Percentiles rank a stretch among this genome's conserved stretches.
Evolutionary conservation across 92 coral and sea anemone species (phyloP).

Genomic region (Phenganax subtilis): DNA sequence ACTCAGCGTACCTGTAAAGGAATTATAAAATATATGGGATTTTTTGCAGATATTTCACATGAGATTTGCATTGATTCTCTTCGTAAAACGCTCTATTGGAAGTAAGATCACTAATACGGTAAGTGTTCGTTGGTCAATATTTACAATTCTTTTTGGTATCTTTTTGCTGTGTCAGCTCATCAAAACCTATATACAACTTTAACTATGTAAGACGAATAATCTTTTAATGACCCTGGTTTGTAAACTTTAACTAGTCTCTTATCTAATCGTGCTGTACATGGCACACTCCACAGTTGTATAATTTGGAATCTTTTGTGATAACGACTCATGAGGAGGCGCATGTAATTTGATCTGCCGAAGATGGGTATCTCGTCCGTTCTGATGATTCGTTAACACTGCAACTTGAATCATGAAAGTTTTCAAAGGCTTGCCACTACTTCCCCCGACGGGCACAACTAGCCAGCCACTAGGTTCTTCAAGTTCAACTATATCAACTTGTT

Average conservation of each 20-base stretch:
- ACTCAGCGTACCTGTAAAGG: no score
- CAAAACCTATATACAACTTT: no score
- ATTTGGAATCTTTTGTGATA: conserved; percentile 70
- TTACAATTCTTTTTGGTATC: no score
- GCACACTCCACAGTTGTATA: conserved; percentile 92
- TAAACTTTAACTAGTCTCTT: neutral
- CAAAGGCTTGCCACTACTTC: conserved; percentile 64
- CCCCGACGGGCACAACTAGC: conserved; percentile 68
- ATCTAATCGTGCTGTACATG: conserved; percentile 80
- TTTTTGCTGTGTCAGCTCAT: no score
- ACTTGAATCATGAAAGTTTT: conserved; percentile 92
- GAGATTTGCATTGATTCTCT: no score
- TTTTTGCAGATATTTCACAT: no score
- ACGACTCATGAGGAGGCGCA: conserved; percentile 80
- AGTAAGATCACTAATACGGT: no score
- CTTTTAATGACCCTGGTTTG: no score
- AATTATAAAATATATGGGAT: no score
- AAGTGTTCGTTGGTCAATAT: no score
- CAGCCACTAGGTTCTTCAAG: conserved; percentile 93
- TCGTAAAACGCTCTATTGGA: no score
- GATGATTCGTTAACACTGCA: conserved; percentile 88
- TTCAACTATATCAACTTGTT: conserved; percentile 84
- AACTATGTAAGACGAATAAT: no score
- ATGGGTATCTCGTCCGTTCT: conserved; percentile 97
- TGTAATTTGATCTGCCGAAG: conserved; percentile 93